A percentile compares a stretch with the other conserved stretches of the same genome.
These are phyloP conservation scores for Emydura subglobosa DNA, from an alignment of 2,113 vertebrate genomes.

Conservation along the genomic window DNA sequence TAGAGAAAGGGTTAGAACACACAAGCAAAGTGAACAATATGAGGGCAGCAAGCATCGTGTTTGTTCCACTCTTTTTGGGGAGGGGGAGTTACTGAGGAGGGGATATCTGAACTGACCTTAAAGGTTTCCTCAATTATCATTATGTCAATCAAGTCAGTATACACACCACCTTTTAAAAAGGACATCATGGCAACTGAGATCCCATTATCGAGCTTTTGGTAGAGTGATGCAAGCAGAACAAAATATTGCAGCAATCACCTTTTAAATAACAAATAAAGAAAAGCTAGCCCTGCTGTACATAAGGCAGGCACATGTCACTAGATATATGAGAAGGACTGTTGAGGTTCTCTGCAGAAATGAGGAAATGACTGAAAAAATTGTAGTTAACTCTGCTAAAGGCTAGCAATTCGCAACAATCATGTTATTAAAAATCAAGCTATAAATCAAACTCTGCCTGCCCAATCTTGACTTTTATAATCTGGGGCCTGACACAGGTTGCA, in stretches of 20 bases:
- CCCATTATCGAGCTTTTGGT: conserved; percentile 7
- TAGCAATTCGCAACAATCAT: background rate
- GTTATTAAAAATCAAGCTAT: background rate
- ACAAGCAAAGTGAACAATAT: background rate
- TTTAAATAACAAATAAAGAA: background rate
- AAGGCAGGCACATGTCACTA: conserved; percentile 61
- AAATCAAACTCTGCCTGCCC: background rate
- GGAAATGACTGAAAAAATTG: conserved; percentile 19
- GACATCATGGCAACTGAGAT: background rate
- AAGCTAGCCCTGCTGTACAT: conserved; percentile 15
- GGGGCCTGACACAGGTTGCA: background rate
- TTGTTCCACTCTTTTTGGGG: background rate
- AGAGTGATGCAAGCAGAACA: background rate
- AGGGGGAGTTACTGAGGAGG: background rate
- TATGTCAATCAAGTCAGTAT: background rate
- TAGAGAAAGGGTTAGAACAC: background rate
- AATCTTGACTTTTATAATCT: conserved; percentile 26
- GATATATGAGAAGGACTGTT: background rate
- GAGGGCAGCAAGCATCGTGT: background rate
- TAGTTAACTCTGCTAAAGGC: conserved; percentile 11
- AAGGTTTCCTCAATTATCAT: background rate
- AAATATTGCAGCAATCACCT: background rate
- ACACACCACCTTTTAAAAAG: conserved; percentile 6
- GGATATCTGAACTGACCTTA: background rate
- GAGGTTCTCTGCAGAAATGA: conserved; percentile 26